phyloP scores from a whole-genome alignment of 2,888 invertebrate species.

The Sceliomorpha sp. region DNA sequence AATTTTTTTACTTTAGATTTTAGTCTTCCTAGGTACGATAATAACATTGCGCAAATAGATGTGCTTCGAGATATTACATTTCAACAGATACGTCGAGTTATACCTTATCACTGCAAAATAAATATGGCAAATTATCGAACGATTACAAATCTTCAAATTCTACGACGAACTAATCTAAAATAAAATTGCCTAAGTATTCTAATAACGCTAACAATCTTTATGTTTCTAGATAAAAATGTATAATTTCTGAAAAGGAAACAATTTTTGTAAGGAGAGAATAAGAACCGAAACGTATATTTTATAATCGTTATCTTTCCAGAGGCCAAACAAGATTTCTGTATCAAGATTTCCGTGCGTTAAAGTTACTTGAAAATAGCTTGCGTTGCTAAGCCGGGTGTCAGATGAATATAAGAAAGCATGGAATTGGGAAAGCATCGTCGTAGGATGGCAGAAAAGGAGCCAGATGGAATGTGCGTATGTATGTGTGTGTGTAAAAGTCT shows the following conservation, averaged over 20 bases:
- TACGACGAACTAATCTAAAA: neutral
- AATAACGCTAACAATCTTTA: too few relatives aligned
- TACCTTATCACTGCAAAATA: slow-evolving; percentile 9
- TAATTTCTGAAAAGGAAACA: too few relatives aligned
- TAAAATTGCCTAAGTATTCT: too few relatives aligned
- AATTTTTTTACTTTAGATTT: slow-evolving; percentile 25
- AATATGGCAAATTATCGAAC: slow-evolving; percentile 6
- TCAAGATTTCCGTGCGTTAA: slow-evolving; percentile 25
- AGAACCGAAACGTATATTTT: neutral
- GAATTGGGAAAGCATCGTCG: slow-evolving; percentile 58
- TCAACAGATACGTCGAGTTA: slow-evolving; percentile 8
- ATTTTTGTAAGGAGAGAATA: too few relatives aligned
- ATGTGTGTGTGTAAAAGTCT: slow-evolving; percentile 46
- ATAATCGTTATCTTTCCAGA: too few relatives aligned
- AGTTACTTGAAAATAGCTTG: slow-evolving; percentile 50
- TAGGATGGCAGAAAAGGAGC: slow-evolving; percentile 39
- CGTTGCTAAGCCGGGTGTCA: slow-evolving; percentile 51
- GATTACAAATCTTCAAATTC: too few relatives aligned
- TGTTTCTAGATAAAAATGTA: too few relatives aligned
- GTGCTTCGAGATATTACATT: slow-evolving; percentile 7
- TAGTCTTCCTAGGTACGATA: slow-evolving; percentile 20
- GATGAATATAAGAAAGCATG: slow-evolving; percentile 53
- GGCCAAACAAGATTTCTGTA: too few relatives aligned
- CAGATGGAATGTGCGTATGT: slow-evolving; percentile 37
- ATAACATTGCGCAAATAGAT: slow-evolving; percentile 14